Conservation (phyloP, 2,797 vertebrate genomes). For the Hyperoplus lanceolatus region DNA sequence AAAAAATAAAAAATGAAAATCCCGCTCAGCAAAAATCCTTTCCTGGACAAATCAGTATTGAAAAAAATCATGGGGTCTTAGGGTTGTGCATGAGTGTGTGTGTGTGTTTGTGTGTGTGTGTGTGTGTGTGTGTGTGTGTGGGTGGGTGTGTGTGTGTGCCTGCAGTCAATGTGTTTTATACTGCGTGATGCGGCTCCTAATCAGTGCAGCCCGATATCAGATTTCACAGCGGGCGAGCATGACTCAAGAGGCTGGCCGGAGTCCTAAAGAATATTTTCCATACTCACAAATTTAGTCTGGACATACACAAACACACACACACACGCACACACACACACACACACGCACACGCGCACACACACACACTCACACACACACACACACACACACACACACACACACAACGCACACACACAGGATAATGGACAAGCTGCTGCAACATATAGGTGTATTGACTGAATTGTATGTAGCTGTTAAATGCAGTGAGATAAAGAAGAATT, state of each 20-base stretch:
- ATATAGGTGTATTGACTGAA: conserved; percentile 42
- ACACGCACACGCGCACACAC: too few relatives aligned
- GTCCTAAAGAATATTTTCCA: conserved; percentile 73
- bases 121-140: too few relatives aligned
- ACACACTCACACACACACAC: conserved; percentile 31
- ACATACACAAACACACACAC: conserved; percentile 43
- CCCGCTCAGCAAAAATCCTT: conserved; percentile 43
- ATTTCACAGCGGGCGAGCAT: conserved; percentile 77
- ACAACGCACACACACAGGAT: conserved; percentile 50
- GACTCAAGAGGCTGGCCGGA: conserved; percentile 75
- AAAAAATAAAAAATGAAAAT: conserved; percentile 17
- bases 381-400: too few relatives aligned
- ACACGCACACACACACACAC: too few relatives aligned
- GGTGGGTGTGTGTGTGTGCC: neutral
- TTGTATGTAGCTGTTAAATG: conserved; percentile 29
- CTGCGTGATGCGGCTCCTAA: conserved; percentile 60
- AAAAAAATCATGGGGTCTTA: conserved; percentile 32
- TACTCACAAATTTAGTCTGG: conserved; percentile 65
- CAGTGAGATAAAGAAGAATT: conserved; percentile 10
- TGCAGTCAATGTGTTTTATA: conserved; percentile 61
- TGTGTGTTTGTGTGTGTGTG: too few relatives aligned
- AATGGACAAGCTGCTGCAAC: conserved; percentile 58
- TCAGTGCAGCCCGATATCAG: conserved; percentile 72
- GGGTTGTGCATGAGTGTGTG: conserved; percentile 35
- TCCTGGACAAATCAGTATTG: conserved; percentile 21